These are phyloP conservation scores for Tor tambroides DNA, from an alignment of 2,113 vertebrate species.

Conservation along the genomic window DNA sequence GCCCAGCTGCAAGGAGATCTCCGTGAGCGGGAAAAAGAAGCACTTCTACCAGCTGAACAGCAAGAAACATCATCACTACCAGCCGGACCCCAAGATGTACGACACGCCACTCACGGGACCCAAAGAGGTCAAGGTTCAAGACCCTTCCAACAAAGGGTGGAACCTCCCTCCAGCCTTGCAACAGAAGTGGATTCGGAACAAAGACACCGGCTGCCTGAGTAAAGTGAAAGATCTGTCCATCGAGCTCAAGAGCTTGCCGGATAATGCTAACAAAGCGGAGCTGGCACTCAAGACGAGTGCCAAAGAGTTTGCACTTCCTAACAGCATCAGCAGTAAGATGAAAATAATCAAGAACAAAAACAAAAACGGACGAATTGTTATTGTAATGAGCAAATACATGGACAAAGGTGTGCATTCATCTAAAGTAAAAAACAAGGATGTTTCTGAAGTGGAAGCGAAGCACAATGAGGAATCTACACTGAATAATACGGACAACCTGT, in stretches of 20 bases:
- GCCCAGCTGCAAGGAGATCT: conserved; percentile 56
- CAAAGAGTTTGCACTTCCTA: conserved; percentile 79
- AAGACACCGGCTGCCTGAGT: conserved; percentile 84
- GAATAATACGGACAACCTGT: conserved; percentile 54
- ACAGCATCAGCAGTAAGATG: conserved; percentile 90
- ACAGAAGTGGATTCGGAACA: conserved; percentile 88
- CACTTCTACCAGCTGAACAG: conserved; percentile 98
- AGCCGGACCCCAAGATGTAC: conserved; percentile 95
- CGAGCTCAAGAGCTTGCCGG: conserved; percentile 69
- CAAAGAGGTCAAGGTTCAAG: conserved; percentile 84
- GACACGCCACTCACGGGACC: conserved; percentile 84
- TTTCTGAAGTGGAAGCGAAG: conserved; percentile 40
- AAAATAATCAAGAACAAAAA: conserved; percentile 99
- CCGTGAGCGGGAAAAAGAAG: conserved; percentile 84
- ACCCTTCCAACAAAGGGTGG: conserved; percentile 79
- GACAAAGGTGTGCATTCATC: conserved; percentile 90
- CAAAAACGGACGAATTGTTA: conserved; percentile 96
- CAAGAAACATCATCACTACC: conserved; percentile 98
- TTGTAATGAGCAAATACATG: conserved; percentile 99
- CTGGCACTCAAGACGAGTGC: conserved; percentile 67
- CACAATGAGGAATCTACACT: conserved; percentile 30
- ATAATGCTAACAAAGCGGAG: conserved; percentile 64
- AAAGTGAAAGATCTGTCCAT: conserved; percentile 83
- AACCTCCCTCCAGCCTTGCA: conserved; percentile 77
- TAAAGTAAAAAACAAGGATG: conserved; percentile 88